These are phyloP conservation scores for Huso huso DNA, from an alignment of 2,797 vertebrate species.

Conservation along the genomic window DNA sequence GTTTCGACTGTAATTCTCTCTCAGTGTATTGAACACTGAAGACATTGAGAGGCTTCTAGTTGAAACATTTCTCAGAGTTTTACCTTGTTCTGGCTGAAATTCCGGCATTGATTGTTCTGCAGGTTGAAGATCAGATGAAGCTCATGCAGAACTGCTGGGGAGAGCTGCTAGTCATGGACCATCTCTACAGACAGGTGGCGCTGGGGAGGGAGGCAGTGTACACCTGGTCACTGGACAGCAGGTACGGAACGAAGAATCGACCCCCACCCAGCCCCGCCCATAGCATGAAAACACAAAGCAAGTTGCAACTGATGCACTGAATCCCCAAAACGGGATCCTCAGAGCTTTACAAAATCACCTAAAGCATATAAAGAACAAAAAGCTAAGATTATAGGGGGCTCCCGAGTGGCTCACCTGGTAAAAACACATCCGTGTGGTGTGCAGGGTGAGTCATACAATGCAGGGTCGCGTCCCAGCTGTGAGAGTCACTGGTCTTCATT, in stretches of 20 bases:
- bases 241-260: slow-evolving; percentile 33
- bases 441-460: neutral
- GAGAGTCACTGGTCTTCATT: no score
- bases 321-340: neutral
- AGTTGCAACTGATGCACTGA: no score
- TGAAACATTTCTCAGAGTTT: no score
- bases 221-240: slow-evolving; percentile 71
- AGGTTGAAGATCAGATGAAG: slow-evolving; percentile 74
- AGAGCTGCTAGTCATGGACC: slow-evolving; percentile 68
- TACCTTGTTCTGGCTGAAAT: no score
- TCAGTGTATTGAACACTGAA: no score
- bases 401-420: neutral
- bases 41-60: no score
- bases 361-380: neutral
- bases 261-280: neutral
- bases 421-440: neutral
- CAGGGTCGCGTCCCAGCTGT: neutral
- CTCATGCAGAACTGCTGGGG: slow-evolving; percentile 75
- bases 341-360: no score
- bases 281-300: no score
- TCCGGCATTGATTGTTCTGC: neutral
- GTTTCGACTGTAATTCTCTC: no score
- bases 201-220: slow-evolving; percentile 62
- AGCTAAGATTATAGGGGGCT: neutral
- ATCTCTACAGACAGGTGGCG: slow-evolving; percentile 65